Evolutionary conservation across 2,888 invertebrate genomes (phyloP), one percentile per base, ranked within the genome.

Genomic region (Ochropleura leucogaster): DNA sequence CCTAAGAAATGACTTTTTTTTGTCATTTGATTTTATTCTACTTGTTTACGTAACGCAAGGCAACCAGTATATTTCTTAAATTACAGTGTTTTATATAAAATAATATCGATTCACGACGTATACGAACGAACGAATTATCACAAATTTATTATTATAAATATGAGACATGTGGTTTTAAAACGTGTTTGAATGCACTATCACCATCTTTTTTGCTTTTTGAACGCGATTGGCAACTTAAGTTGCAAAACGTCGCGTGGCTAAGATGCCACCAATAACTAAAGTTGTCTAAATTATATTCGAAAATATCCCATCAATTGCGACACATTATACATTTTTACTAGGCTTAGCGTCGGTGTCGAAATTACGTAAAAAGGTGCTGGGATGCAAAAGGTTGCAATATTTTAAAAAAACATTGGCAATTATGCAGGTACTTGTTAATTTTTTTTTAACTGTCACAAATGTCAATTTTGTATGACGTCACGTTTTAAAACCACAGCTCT

Each of bases 1-100:
- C 87, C 80, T 86, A 78, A 85, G 78, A 75, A 77, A 84, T 72
- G 77, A 82, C 80, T 69, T 47, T 30, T n/a, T 30, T 30, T 49
- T 72, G 81, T 87, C 80, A 73, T 77, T 57, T 74, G 69, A 49
- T 74, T 85, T 76, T 68, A 80, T 70, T 78, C 85, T 87, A 87
- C 53, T 55, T 85, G 80, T 87, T 92, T 93, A 96, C 96, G 96
- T 96, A 95, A 93, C 88, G 93, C 90, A 95, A 96, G 96, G 96
- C 95, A 94, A 96, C 96, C 96, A 90, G 83, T 80, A 83, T 76
- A 83, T 85, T 84, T 88, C 85, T 87, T 87, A 89, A 84, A 89
- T 71, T 90, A 87, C 81, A 86, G 30, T 68, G 82, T 87, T 79
- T 83, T 77, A 83, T 77, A 81, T 77, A 80, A 81, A 85, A 69